phyloP scores from a whole-genome alignment of 2,797 vertebrate species.

The Coccyzus lansbergi region DNA sequence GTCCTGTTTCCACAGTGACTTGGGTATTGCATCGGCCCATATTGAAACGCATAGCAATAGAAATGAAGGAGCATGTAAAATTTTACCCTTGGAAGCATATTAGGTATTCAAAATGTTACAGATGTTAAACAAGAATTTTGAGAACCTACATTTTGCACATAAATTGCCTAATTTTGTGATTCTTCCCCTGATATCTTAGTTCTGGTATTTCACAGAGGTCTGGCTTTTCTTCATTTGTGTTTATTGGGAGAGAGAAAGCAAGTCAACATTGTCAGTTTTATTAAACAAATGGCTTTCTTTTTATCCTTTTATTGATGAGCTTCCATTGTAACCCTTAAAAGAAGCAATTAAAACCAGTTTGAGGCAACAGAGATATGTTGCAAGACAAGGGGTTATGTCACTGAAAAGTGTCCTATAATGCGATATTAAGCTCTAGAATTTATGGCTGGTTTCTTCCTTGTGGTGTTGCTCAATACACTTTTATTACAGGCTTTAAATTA shows the following conservation, averaged over 20 bases:
- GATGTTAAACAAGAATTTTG: background rate
- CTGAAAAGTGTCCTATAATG: conserved; percentile 20
- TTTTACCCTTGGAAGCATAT: rapidly evolving
- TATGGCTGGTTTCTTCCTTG: conserved; percentile 69
- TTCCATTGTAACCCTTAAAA: background rate
- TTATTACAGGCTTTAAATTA: conserved; percentile 78
- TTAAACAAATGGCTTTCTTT: background rate
- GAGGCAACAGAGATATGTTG: conserved; percentile 11
- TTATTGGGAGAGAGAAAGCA: background rate
- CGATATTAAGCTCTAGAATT: conserved; percentile 65
- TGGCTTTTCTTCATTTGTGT: background rate
- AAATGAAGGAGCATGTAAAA: background rate
- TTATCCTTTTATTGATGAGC: background rate
- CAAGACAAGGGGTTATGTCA: conserved; percentile 19
- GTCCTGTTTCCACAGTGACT: background rate
- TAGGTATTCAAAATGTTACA: background rate
- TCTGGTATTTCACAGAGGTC: background rate
- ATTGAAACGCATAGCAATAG: background rate
- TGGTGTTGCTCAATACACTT: conserved; percentile 72
- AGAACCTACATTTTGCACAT: background rate
- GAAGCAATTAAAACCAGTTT: conserved; percentile 37
- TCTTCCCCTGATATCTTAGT: background rate
- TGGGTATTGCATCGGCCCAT: background rate
- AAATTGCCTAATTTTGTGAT: background rate
- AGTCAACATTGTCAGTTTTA: background rate